Conservation (phyloP, 2,797 vertebrate genomes). For the Atherinosoma microstoma region DNA sequence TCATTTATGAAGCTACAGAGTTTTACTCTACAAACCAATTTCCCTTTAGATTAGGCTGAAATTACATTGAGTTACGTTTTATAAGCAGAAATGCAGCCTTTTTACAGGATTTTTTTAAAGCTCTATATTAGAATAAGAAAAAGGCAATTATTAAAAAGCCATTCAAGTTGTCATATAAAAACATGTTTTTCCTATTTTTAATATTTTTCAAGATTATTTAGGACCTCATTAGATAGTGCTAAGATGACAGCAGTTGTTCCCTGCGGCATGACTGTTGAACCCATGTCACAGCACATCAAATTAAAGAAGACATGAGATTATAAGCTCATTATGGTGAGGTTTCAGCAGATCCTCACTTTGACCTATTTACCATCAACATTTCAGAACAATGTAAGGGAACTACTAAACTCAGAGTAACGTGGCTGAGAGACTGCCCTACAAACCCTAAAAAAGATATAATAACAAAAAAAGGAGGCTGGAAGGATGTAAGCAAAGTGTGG, state of each 20-base stretch:
- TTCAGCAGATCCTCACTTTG: slow-evolving; percentile 43
- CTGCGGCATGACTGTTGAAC: slow-evolving; percentile 11
- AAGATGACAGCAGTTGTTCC: slow-evolving; percentile 38
- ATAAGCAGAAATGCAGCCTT: background rate
- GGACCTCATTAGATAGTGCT: slow-evolving; percentile 33
- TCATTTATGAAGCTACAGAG: no score
- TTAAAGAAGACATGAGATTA: slow-evolving; percentile 8
- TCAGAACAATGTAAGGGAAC: slow-evolving; percentile 47
- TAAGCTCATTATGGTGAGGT: slow-evolving; percentile 36
- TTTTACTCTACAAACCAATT: no score
- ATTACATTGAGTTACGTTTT: no score
- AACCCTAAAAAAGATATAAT: slow-evolving; percentile 48
- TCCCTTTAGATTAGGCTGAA: no score
- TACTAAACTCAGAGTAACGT: slow-evolving; percentile 34
- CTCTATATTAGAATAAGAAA: background rate
- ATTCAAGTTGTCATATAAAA: slow-evolving; percentile 17
- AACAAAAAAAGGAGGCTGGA: slow-evolving; percentile 22
- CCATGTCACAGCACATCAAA: slow-evolving; percentile 14
- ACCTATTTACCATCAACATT: slow-evolving; percentile 58
- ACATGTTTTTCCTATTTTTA: background rate
- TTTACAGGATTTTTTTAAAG: slow-evolving; percentile 14
- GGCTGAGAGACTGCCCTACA: slow-evolving; percentile 52
- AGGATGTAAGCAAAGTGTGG: slow-evolving; percentile 9
- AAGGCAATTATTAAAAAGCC: slow-evolving; percentile 22
- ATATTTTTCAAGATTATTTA: slow-evolving; percentile 11